Conservation (phyloP, 2,113 vertebrate genomes). For the Protobothrops mucrosquamatus region DNA sequence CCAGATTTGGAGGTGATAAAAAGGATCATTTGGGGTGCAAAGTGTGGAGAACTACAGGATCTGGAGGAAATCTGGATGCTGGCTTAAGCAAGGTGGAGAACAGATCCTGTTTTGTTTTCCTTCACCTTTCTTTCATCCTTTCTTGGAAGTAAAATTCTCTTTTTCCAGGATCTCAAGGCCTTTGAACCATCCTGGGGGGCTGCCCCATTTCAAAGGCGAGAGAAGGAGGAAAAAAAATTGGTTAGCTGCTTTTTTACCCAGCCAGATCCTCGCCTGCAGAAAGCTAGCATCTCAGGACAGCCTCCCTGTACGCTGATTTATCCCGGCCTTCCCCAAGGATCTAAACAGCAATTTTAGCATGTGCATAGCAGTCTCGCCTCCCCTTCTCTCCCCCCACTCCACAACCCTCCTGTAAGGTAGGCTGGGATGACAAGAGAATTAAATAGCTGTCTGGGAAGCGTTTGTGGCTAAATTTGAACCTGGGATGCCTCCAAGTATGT, state of each 20-base stretch:
- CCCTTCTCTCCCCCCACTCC: background rate
- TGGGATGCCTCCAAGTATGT: background rate
- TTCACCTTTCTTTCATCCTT: background rate
- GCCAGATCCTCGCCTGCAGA: background rate
- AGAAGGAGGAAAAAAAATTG: fast-evolving
- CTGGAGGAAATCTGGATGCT: background rate
- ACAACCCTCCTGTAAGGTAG: background rate
- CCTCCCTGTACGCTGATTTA: background rate
- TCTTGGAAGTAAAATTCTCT: background rate
- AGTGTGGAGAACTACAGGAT: background rate
- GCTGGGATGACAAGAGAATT: background rate
- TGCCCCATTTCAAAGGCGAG: background rate
- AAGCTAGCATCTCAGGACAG: background rate
- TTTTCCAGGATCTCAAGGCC: background rate
- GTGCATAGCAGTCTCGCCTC: background rate
- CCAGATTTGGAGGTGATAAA: background rate
- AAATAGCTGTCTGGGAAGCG: background rate
- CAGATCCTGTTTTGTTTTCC: background rate
- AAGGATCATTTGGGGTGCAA: background rate
- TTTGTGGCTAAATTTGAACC: background rate
- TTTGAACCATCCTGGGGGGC: background rate
- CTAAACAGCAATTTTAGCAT: background rate
- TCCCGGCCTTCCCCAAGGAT: background rate
- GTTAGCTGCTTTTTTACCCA: background rate
- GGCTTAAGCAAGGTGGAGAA: background rate